A percentile compares a stretch with the other conserved stretches of the same genome.
phyloP scores from a whole-genome alignment of 2,888 invertebrate species.

The Caenorhabditis plicata region DNA sequence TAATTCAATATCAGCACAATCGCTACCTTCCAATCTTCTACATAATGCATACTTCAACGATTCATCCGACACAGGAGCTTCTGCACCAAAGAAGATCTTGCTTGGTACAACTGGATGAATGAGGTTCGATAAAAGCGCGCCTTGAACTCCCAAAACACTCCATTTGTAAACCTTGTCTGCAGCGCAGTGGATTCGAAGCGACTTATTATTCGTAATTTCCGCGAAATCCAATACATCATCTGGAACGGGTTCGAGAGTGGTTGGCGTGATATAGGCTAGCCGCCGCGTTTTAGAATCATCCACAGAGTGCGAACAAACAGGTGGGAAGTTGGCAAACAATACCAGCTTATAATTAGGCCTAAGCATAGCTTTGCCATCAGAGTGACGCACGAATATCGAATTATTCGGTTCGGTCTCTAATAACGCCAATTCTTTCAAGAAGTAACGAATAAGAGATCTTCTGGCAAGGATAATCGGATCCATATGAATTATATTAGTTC shows the following conservation, averaged over 20 bases:
- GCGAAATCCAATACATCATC: constrained; percentile 10
- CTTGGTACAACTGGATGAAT: constrained; percentile 26
- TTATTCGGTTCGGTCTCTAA: not conserved
- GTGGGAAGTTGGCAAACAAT: constrained; percentile 25
- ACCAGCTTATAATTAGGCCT: constrained; percentile 17
- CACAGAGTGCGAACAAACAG: constrained; percentile 5
- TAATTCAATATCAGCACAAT: not conserved
- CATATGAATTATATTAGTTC: constrained; percentile 24
- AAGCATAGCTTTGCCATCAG: constrained; percentile 15
- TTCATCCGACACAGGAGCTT: constrained; percentile 8
- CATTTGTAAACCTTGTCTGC: constrained; percentile 51
- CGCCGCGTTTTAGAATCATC: constrained; percentile 6
- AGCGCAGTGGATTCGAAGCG: constrained; percentile 22
- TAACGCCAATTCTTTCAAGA: constrained; percentile 11
- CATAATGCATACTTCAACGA: constrained; percentile 16
- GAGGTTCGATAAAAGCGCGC: constrained; percentile 38
- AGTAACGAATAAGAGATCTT: constrained; percentile 15
- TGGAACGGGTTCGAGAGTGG: constrained; percentile 1
- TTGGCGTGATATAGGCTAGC: constrained; percentile 22
- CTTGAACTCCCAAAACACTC: constrained; percentile 40
- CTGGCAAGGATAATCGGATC: constrained; percentile 39
- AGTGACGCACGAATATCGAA: constrained; percentile 17
- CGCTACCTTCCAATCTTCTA: constrained; percentile 4
- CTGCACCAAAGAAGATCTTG: constrained; percentile 25
- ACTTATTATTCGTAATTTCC: constrained; percentile 6